A percentile compares a stretch with the other conserved stretches of the same genome.
phyloP scores from a whole-genome alignment of 92 coral and sea anemone species.

The Bergia puertoricense region DNA sequence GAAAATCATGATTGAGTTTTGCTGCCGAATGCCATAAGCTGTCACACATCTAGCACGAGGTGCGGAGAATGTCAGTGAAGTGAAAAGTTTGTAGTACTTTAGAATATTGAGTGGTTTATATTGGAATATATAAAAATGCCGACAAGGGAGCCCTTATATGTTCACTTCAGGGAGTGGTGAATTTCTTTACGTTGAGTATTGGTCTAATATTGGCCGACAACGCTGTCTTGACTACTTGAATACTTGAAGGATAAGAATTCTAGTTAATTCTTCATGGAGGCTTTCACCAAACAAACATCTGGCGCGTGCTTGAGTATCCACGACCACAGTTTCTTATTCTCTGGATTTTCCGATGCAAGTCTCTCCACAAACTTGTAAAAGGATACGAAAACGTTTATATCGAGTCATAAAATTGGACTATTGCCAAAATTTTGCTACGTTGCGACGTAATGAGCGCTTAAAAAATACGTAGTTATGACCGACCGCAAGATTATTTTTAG shows the following conservation, averaged over 20 bases:
- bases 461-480: background rate
- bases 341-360: background rate
- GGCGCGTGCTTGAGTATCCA: background rate
- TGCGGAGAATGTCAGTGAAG: background rate
- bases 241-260: background rate
- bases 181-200: conserved; percentile 1
- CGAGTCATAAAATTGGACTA: background rate
- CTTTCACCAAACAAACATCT: conserved; percentile 11
- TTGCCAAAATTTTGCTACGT: background rate
- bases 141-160: conserved; percentile 16
- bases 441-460: background rate
- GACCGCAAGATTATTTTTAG: background rate
- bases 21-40: conserved; percentile 1
- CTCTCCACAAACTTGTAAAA: background rate
- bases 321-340: background rate
- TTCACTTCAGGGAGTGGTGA: background rate
- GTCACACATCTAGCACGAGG: background rate
- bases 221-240: background rate
- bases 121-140: background rate
- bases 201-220: conserved; percentile 8
- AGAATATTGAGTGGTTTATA: conserved; percentile 15
- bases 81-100: background rate
- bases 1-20: conserved; percentile 23
- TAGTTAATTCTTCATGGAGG: background rate
- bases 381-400: background rate